phyloP scores from a whole-genome alignment of 2,113 vertebrate species.

The Mormoops blainvillei region DNA sequence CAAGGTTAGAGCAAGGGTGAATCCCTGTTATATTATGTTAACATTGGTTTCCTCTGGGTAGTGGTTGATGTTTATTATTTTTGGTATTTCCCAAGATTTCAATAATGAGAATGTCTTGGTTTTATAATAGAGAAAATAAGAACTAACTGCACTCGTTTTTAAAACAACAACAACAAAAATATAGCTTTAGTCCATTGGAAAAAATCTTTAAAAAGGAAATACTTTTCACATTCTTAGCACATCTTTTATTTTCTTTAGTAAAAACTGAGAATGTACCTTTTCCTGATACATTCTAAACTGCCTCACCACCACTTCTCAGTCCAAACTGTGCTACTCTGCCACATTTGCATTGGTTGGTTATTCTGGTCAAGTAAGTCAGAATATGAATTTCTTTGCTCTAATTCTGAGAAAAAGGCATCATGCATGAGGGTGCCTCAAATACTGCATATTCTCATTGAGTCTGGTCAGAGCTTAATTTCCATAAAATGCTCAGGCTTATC shows the following conservation, averaged over 20 bases:
- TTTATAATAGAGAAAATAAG: background rate
- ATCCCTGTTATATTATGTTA: background rate
- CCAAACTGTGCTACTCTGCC: background rate
- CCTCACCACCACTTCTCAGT: background rate
- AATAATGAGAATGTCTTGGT: background rate
- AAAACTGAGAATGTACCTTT: background rate
- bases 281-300: background rate
- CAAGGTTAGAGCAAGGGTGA: background rate
- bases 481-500: background rate
- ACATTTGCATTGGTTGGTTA: background rate
- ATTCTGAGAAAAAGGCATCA: background rate
- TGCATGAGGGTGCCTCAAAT: background rate
- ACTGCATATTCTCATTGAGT: background rate
- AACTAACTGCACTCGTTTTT: background rate
- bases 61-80: background rate
- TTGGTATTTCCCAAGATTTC: background rate
- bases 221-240: background rate
- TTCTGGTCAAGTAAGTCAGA: background rate
- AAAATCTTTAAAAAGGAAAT: background rate
- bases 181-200: background rate
- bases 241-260: conserved; percentile 5
- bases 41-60: background rate
- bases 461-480: background rate
- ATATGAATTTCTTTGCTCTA: conserved; percentile 4
- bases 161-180: conserved; percentile 7